These are phyloP conservation scores for Halichondria panicea DNA, from an alignment of 37 sponge, comb jelly and placozoan genomes.

Conservation along the genomic window DNA sequence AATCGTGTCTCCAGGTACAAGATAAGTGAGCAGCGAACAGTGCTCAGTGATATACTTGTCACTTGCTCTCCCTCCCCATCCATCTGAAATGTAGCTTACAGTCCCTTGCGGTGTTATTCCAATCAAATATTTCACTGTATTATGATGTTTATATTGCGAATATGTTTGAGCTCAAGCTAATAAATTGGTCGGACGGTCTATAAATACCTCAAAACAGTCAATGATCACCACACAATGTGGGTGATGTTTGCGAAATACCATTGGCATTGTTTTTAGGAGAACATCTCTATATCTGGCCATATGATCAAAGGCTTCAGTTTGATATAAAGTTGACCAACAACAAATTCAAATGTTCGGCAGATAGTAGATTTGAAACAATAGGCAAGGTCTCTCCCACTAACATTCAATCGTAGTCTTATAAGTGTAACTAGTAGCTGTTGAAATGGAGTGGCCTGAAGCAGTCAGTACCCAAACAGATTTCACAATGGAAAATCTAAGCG, in stretches of 20 bases:
- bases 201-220: slow-evolving; percentile 49
- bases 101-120: slow-evolving; percentile 76
- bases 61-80: slow-evolving; percentile 76
- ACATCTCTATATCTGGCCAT: slow-evolving; percentile 63
- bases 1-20: slow-evolving; percentile 67
- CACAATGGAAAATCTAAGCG: no score
- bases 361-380: slow-evolving; percentile 53
- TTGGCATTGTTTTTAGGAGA: slow-evolving; percentile 54
- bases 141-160: slow-evolving; percentile 68
- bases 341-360: slow-evolving; percentile 12
- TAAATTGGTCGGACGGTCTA: slow-evolving; percentile 43
- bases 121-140: slow-evolving; percentile 56
- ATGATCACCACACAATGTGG: slow-evolving; percentile 42
- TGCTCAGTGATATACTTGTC: slow-evolving; percentile 64
- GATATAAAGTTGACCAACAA: background rate
- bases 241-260: slow-evolving; percentile 34
- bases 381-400: slow-evolving; percentile 28
- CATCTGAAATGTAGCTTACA: slow-evolving; percentile 54
- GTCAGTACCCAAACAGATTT: no score
- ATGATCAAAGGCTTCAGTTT: slow-evolving; percentile 34
- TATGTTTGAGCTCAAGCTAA: slow-evolving; percentile 59
- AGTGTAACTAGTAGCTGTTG: slow-evolving; percentile 30
- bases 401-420: slow-evolving; percentile 37
- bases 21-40: slow-evolving; percentile 9
- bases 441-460: no score